Conservation (phyloP, 1,140 invertebrate species). For the Drosophila kanapiae region DNA sequence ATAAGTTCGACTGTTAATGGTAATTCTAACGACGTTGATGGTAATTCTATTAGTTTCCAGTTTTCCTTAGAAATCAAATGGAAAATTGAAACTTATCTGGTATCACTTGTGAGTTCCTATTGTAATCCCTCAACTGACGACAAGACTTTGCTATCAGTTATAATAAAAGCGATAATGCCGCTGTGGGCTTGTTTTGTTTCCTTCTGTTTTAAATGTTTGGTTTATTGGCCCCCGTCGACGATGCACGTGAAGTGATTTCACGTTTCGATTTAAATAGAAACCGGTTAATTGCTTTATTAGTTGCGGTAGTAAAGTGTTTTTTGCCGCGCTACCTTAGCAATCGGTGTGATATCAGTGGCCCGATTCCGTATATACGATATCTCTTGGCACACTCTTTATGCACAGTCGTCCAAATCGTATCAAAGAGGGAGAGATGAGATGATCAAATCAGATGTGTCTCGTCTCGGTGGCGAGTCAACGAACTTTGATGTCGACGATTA, state of each 20-base stretch:
- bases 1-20: too few species aligned
- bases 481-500: slow-evolving; percentile 52
- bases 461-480: slow-evolving; percentile 40
- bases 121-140: slow-evolving; percentile 1
- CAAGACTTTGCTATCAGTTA: slow-evolving; percentile 26
- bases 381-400: slow-evolving; percentile 19
- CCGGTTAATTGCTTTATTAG: slow-evolving; percentile 43
- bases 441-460: slow-evolving; percentile 10
- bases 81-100: background rate
- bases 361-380: slow-evolving; percentile 12
- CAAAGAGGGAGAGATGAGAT: slow-evolving; percentile 22
- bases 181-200: background rate
- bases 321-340: slow-evolving; percentile 4
- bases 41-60: too few species aligned
- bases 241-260: slow-evolving; percentile 39
- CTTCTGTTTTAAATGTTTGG: slow-evolving; percentile 3
- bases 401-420: slow-evolving; percentile 27
- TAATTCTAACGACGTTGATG: too few species aligned
- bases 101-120: background rate
- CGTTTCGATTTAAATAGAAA: slow-evolving; percentile 40
- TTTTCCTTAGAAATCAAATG: background rate
- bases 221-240: slow-evolving; percentile 14
- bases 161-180: slow-evolving; percentile 15
- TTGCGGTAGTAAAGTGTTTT: slow-evolving; percentile 7
- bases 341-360: slow-evolving; percentile 9